Evolutionary conservation across 2,113 vertebrate species (phyloP).

Genomic region (Chaenogobius annularis): DNA sequence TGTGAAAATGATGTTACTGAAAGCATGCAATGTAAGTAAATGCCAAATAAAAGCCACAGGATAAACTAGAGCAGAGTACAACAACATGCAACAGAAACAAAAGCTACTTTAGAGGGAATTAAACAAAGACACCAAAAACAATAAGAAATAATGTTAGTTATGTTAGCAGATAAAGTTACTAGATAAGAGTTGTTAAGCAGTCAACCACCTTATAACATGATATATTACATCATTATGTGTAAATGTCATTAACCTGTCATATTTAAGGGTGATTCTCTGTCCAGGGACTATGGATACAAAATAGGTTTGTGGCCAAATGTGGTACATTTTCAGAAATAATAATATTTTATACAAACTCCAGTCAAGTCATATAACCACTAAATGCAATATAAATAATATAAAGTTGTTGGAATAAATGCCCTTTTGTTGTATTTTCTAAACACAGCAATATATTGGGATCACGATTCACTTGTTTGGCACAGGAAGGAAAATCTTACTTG

Average conservation of each 20-base stretch:
- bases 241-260: neutral
- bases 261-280: conserved; percentile 3
- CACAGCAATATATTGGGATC: no score
- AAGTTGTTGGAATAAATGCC: no score
- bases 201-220: neutral
- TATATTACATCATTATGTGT: neutral
- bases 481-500: no score
- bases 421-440: no score
- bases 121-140: neutral
- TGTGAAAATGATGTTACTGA: neutral
- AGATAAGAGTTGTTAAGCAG: neutral
- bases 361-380: neutral
- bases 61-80: neutral
- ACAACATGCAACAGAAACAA: neutral
- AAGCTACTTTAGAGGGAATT: neutral
- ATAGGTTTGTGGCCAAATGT: neutral
- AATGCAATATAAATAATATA: neutral
- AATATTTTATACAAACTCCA: neutral
- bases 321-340: neutral
- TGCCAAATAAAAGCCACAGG: neutral
- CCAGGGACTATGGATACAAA: neutral
- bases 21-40: neutral
- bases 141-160: neutral
- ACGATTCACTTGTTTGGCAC: no score
- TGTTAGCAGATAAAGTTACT: neutral